These are phyloP conservation scores for Leptobrachium ailaonicum DNA, from an alignment of 2,113 vertebrate genomes.

Conservation along the genomic window DNA sequence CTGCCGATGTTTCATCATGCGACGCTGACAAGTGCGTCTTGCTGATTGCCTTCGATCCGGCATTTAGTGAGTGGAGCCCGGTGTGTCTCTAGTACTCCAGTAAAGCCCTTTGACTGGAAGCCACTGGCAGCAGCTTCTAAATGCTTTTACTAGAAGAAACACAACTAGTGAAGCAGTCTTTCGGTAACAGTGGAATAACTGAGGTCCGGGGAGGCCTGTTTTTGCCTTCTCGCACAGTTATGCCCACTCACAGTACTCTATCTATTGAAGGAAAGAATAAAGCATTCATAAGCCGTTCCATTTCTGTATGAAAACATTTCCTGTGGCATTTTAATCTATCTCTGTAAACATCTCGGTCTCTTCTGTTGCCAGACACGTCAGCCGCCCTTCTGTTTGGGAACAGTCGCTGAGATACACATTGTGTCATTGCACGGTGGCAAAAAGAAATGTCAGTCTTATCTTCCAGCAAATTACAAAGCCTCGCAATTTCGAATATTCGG, in stretches of 20 bases:
- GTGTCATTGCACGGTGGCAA: conserved; percentile 53
- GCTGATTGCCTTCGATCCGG: no score
- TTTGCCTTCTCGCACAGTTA: conserved; percentile 25
- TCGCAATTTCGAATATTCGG: neutral
- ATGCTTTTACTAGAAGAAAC: conserved; percentile 1
- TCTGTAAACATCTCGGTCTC: conserved; percentile 65
- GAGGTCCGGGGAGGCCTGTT: conserved; percentile 17
- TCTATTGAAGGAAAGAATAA: conserved; percentile 64
- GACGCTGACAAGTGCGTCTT: no score
- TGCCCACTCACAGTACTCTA: conserved; percentile 52
- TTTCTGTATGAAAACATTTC: conserved; percentile 70
- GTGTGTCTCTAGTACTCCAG: no score
- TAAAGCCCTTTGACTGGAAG: no score
- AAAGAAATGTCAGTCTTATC: conserved; percentile 61
- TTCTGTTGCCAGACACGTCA: conserved; percentile 64
- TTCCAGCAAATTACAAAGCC: conserved; percentile 30
- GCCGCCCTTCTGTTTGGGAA: conserved; percentile 60
- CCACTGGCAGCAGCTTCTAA: neutral
- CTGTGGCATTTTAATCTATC: conserved; percentile 74
- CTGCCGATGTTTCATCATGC: no score
- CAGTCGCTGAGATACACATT: conserved; percentile 65
- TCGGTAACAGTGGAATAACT: conserved; percentile 18
- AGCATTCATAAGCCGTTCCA: conserved; percentile 68
- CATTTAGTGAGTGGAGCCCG: no score
- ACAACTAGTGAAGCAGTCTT: neutral